Base-by-base conservation (phyloP, 2,797 vertebrate genomes). In the Cirrhinus molitorella region DNA sequence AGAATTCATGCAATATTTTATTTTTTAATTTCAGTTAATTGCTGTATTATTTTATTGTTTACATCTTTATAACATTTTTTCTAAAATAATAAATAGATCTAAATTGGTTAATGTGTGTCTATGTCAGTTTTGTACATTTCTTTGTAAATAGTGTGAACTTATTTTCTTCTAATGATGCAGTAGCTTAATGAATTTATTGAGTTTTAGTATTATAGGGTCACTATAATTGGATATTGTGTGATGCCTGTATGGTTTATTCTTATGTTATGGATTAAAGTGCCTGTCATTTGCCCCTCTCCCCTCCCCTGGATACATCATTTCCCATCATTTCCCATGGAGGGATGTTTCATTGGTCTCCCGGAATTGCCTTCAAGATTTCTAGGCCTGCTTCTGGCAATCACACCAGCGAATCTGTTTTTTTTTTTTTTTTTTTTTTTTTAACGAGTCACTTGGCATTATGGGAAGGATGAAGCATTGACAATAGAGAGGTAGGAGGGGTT, bases 161-260 rank as follows among this genome's bases (percentile, higher is more conserved):
- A 28, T 5, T 6, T 49, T 49, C 4, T 25, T 49, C 45, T 49
- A 49, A 71, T 28, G 2, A 71, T 19, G 43, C 43, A 19, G 14
- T 28, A 28, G 68, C 43, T 47, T 17, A 28, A 71, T 49, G 4
- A 2, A 73, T 73, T n/a, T 73, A 73, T 19, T 5, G 0, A 53
- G 11, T 21, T 11, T 34, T 73, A 37, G 28, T 73, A 34, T 73
- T 19, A 34, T 21, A 79, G 31, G 11, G 21, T 65, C 25, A 84
- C 55, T 82, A 84, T 84, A 80, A 82, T 16, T 84, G 65, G 40
- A 86, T 84, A 63, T 88, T 88, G 59, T 75, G 74, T 80, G 55
- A 84, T 53, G 28, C 21, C 40, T 45, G 12, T 40, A 49, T 45
- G 25, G 49, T 70, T 45, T 59, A 79, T 59, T 80, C 23, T 68